Evolutionary conservation across 2,797 vertebrate genomes (phyloP), one percentile per base, ranked within the genome.

Genomic region (Anniella stebbinsi): DNA sequence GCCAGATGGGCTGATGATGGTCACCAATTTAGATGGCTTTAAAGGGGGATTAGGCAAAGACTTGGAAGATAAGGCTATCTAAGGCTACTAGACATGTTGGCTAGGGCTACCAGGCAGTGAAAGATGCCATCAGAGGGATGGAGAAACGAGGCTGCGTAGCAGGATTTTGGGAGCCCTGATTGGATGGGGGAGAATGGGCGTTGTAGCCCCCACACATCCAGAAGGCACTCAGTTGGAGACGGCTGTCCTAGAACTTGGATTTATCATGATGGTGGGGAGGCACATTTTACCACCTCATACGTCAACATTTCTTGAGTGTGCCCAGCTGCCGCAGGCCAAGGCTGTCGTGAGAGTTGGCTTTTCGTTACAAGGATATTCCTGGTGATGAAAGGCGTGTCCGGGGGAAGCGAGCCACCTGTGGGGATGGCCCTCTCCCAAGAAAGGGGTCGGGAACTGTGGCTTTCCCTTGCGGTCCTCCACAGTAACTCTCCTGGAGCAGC

Each of bases 391-490:
- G 57, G 80, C 2, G 60, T 21, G 13, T 15, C 12, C 15, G 15
- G 77, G 81, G 82, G 72, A 38, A 84, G 13, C 81, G 70, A 12
- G 0, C 1, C 92, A 81, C 28, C 11, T 11, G 38, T 84, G 11
- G 38, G 81, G 76, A 33, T 73, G 75, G 80, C 0, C 0, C 63
- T 12, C 9, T n/a, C 57, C 94, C 90, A 0, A 4, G 76, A 84
- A 72, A 51, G 60, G 36, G 54, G 10, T 70, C 10, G 45, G 69
- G 51, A 36, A n/a, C 4, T 0, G 9, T 12, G 17, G 25, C 21
- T 21, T 28, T 28, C 54, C 84, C 67, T 45, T 0, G 36, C n/a
- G 5, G n/a, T 28, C 85, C 7, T 63, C 63, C 0, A 0, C 51
- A 85, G 81, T 3, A 77, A 54, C 4, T 25, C 69, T 1, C 1